Evolutionary conservation across 2,888 invertebrate genomes (phyloP).

Genomic region (Papilio elwesi): DNA sequence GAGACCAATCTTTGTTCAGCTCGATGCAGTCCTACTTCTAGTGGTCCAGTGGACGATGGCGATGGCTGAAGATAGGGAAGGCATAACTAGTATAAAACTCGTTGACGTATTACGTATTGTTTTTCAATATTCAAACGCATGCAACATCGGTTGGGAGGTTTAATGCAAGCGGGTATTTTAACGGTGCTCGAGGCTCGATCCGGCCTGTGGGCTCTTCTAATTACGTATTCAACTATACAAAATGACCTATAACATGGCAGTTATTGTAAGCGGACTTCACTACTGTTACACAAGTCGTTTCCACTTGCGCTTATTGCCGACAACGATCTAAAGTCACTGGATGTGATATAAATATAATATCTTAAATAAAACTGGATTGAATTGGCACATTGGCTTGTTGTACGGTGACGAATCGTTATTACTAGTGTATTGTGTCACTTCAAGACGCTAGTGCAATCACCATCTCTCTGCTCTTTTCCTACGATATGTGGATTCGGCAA

Average conservation of each 20-base stretch:
- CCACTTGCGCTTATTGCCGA: constrained; percentile 56
- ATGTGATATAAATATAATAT: constrained; percentile 44
- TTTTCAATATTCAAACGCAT: constrained; percentile 23
- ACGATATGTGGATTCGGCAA: too few species aligned
- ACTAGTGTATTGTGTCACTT: too few species aligned
- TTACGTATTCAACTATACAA: constrained; percentile 68
- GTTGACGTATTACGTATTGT: constrained; percentile 38
- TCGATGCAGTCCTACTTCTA: too few species aligned
- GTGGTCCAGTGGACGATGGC: too few species aligned
- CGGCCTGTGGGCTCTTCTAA: constrained; percentile 51
- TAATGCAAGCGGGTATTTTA: constrained; percentile 37
- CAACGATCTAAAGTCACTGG: constrained; percentile 47
- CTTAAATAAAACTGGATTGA: too few species aligned
- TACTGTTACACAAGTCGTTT: constrained; percentile 73
- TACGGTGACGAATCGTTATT: too few species aligned
- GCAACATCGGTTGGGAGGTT: constrained; percentile 36
- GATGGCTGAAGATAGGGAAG: too few species aligned
- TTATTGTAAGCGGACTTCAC: constrained; percentile 69
- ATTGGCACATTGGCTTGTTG: too few species aligned
- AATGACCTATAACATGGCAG: constrained; percentile 71
- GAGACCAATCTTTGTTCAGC: too few species aligned
- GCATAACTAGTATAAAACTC: too few species aligned
- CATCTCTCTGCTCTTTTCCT: too few species aligned
- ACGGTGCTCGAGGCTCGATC: constrained; percentile 24
- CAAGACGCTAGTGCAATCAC: too few species aligned